Base-by-base conservation (phyloP, 2,888 invertebrate species). In the Azorinus chamasolen region DNA sequence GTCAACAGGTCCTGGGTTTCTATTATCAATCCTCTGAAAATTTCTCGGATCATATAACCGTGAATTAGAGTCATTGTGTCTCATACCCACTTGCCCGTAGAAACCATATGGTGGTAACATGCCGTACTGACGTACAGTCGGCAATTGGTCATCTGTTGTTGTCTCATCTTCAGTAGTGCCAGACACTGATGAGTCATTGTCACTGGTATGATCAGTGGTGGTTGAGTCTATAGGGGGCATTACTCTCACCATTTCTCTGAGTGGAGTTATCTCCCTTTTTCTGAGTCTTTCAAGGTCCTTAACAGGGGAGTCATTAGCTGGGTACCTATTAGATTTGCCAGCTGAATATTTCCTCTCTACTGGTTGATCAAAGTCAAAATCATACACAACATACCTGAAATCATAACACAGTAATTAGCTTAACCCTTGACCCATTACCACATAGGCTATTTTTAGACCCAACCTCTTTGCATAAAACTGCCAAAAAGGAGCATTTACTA, bases 301-400 rank as follows among this genome's bases (percentile, higher is more conserved):
- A 1, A 66, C 37, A 12, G 80, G 80, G 16, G 80, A 77, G 16
- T 70, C 69, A 32, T 66, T 65, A 37, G 39, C 41, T 18, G 62
- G 66, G 18, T 50, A 57, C 27, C 53, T 63, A 6, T 66, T 27
- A 6, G 39, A 24, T 27, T 81, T 81, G 2, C 81, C 75, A 41
- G 64, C 75, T 18, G 81, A 81, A 55, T 75, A 75, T 54, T 74
- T 81, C 45, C 81, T 68, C 48, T 81, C 77, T 32, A 68, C 20
- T 20, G 77, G 77, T 6, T 66, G 54, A 22, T 70, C 62, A 57
- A 64, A 81, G 58, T 81, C 81, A 75, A 81, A 81, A 46, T 81
- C 78, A 58, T 81, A 81, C 22, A 81, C 77, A 2, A 78, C 78
- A 78, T 58, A 81, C 22, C 81, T 81, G 75, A 46, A 81, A 81